Conservation (phyloP, 2,797 vertebrate species). For the Semotilus atromaculatus region DNA sequence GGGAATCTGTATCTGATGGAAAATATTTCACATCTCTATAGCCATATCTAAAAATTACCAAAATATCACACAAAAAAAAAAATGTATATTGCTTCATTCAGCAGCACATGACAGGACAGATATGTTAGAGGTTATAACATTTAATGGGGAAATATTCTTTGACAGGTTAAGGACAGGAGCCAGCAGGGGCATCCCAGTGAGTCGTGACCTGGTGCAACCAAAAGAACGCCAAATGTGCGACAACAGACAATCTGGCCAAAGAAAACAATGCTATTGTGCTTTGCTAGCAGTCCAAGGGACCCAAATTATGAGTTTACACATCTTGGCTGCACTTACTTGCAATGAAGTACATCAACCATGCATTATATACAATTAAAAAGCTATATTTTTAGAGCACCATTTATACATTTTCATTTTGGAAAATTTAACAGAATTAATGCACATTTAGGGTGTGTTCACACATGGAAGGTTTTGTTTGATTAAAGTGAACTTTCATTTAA, state of each 20-base stretch:
- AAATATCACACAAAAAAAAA: not conserved
- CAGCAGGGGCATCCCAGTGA: slow-evolving; percentile 58
- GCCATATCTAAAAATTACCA: not conserved
- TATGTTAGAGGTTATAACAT: slow-evolving; percentile 40
- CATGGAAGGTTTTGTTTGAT: not conserved
- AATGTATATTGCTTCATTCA: not conserved
- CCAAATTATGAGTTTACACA: slow-evolving; percentile 37
- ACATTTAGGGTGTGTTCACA: not conserved
- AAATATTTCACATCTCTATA: not conserved
- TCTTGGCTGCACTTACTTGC: slow-evolving; percentile 20
- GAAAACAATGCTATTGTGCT: slow-evolving; percentile 47
- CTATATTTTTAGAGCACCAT: not conserved
- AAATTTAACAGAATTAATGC: not conserved
- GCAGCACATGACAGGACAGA: not conserved
- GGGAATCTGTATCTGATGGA: too few relatives aligned
- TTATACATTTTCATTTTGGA: not conserved
- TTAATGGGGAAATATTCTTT: slow-evolving; percentile 62
- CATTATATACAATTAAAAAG: not conserved
- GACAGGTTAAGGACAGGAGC: slow-evolving; percentile 58
- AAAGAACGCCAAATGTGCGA: slow-evolving; percentile 54
- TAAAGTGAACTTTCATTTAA: not conserved
- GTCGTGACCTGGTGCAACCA: slow-evolving; percentile 63
- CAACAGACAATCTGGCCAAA: slow-evolving; percentile 61
- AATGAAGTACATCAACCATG: slow-evolving; percentile 12
- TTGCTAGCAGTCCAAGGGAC: slow-evolving; percentile 47